Evolutionary conservation across 2,888 invertebrate genomes (phyloP), one percentile per base, ranked within the genome.

Genomic region (Acronicta alni): DNA sequence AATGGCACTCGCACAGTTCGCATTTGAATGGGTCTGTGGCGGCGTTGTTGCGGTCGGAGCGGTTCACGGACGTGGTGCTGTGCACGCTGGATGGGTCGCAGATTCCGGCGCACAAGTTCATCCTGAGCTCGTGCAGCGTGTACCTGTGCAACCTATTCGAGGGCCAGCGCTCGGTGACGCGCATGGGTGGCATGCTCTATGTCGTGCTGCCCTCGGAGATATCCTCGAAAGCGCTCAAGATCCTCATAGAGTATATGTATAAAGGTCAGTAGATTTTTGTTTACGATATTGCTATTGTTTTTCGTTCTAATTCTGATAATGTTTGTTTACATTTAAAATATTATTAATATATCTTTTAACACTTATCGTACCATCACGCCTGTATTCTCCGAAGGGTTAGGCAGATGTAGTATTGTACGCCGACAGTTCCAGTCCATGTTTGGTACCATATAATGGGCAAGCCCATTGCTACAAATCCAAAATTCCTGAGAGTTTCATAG

Each of bases 241-340:
- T 97, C 66, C 93, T 98, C 16, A 96, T 98, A 41, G 97, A 98
- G 81, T 98, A 98, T 86, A 98, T 98, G 97, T 98, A 98, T 90
- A 96, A 96, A 87, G 96, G 96, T 77, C 83, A 75, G 82, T 70
- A 18, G 7, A 14, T 32, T 15, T n/a, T 8, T 10, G 18, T 10
- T 30, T 16, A 14, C 10, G 10, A 6, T 14, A 9, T 16, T 17
- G 12, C 1, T 7, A 5, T n/a, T 32, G 3, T 26, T 26, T 9
- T 2, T 9, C 9, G 9, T 9, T n/a, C n/a, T n/a, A n/a, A n/a
- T n/a, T n/a, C n/a, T n/a, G n/a, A n/a, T n/a, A n/a, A n/a, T 26
- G 9, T 26, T 26, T 23, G 6, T 20, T 20, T 23, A 23, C 23
- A 23, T 23, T 5, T 23, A n/a, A n/a, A n/a, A n/a, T n/a, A n/a